Percentiles rank a stretch among this genome's conserved stretches.
Conservation (phyloP, 2,797 vertebrate species). For the Aythya fuligula region DNA sequence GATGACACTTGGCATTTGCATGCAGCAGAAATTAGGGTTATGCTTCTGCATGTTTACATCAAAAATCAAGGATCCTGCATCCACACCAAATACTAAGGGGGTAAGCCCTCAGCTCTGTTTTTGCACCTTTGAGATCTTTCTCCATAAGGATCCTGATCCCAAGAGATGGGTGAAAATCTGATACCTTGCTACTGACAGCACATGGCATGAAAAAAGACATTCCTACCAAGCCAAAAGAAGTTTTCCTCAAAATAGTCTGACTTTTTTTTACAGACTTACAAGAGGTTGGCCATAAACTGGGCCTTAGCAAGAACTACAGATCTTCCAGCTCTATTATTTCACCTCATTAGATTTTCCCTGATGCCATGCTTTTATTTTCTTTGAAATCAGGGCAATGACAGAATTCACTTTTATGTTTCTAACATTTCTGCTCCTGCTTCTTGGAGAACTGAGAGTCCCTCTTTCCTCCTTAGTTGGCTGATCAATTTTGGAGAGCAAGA, state of each 20-base stretch:
- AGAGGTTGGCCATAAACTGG: background rate
- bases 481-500: background rate
- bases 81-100: rapidly evolving
- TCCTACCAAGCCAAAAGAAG: background rate
- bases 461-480: background rate
- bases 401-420: background rate
- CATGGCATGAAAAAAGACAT: background rate
- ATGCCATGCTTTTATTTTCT: conserved; percentile 25
- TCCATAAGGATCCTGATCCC: background rate
- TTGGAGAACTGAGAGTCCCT: background rate
- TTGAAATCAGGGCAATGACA: conserved; percentile 21
- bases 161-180: background rate
- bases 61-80: background rate
- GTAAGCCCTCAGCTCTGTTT: background rate
- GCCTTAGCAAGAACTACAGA: background rate
- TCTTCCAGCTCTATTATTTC: conserved; percentile 14
- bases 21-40: background rate
- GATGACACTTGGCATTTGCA: background rate
- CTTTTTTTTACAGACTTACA: background rate
- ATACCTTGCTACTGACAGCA: background rate
- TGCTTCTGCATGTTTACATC: background rate
- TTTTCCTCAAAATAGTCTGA: background rate
- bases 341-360: conserved; percentile 21
- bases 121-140: background rate
- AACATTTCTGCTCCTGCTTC: rapidly evolving